Base-by-base conservation (phyloP, 1,140 invertebrate species). In the Spodoptera frugiperda region DNA sequence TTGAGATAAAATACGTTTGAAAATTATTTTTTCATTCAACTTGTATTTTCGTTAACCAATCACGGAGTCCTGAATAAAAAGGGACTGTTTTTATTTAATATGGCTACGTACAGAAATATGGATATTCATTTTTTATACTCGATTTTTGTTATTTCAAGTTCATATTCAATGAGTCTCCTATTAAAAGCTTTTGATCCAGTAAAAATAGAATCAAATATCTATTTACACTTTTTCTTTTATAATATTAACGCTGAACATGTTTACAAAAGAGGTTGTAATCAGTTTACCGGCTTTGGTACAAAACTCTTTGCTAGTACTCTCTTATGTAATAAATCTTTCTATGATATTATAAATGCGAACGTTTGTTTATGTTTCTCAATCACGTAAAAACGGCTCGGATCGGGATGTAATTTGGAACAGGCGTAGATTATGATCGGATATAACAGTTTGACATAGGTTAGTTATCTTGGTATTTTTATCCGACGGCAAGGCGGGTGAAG, bases 81-180 rank as follows among this genome's bases (percentile, higher is more conserved):
- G 12, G 17, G 54, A 5, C 33, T 46, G 17, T 25, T 65, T 14
- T 65, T 10, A 48, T 55, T 12, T 39, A 39, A 39, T 39, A 39
- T 39, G 33, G 33, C 33, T 39, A 39, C 33, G 8, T 10, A 55
- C 5, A 63, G 12, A 65, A 10, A 8, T 65, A 44, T 65, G 44
- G 48, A 65, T 65, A 65, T 65, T 65, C 44, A 65, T 65, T 61
- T 11, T 39, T 39, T 5, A 46, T 15, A 48, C 39, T 17, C 15
- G 17, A 65, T 59, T 33, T 49, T 5, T 33, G 25, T 12, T 57
- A 61, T 61, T 39, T 46, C 39, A 39, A 61, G 6, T 46, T 11
- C 44, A 44, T 3, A 65, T 65, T 65, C 14, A 6, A 48, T 65
- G 44, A 48, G 25, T 48, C 10, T 10, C 39, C 17, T 44, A 65